Base-by-base conservation (phyloP, 2,113 vertebrate species). In the Ictidomys tridecemlineatus region DNA sequence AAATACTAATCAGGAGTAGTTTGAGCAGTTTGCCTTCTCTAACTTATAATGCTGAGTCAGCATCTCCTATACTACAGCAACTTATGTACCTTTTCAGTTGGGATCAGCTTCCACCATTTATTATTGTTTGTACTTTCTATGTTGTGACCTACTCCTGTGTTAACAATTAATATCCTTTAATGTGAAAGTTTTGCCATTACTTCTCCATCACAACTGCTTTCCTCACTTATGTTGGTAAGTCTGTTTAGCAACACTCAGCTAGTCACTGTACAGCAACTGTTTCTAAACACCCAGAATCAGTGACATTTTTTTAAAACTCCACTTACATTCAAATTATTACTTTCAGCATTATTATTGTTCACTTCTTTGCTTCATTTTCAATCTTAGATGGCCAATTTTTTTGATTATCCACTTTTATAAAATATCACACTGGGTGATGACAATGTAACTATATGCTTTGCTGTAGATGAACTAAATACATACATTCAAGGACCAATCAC, bases 391-490 rank as follows among this genome's bases (percentile, higher is more conserved):
- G 28, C 20, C 89, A 58, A 8, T 83, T 89, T 51, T 90, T 83
- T 92, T 5, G 4, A 79, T 37, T 72, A 88, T 72, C 48, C 12
- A 65, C 51, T 74, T 92, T 48, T 94, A 45, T 65, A 94, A 93
- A 95, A 89, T 79, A 61, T 76, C 74, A 76, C 42, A 3, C 8
- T 32, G 22, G 34, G 24, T 74, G n/a, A 42, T 56, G 45, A 85
- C 34, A 84, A 77, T 18, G 51, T 26, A 78, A 91, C 67, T 58
- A 51, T 30, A 61, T 10, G 48, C 56, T 95, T 51, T 77, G 39
- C 48, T 96, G 34, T 39, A 56, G 32, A 51, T 42, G 14, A 88
- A 78, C 42, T 37, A 73, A 82, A 14, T 51, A 76, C 17, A 93
- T 37, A n/a, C 20, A 22, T 30, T 56, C 65, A 58, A 77, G 51